Evolutionary conservation across 2,797 vertebrate genomes (phyloP).

Genomic region (Clarias laeviceps): DNA sequence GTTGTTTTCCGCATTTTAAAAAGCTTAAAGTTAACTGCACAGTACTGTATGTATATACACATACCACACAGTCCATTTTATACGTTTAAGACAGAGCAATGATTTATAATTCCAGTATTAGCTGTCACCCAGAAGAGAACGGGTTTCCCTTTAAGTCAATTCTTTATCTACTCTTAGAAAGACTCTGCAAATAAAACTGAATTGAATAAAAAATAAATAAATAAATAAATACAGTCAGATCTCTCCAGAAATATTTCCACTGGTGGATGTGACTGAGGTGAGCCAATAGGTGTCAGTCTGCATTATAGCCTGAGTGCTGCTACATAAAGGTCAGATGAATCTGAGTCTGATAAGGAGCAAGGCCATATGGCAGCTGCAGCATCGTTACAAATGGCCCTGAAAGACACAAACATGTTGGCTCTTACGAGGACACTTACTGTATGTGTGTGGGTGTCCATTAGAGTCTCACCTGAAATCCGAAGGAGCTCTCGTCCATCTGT

Average conservation of each 20-base stretch:
- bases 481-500: constrained; percentile 72
- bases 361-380: constrained; percentile 20
- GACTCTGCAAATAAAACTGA: neutral
- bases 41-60: neutral
- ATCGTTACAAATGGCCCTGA: constrained; percentile 16
- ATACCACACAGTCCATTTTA: neutral
- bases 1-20: no score
- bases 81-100: neutral
- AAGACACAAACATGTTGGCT: neutral
- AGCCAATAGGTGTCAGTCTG: constrained; percentile 77
- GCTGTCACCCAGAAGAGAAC: neutral
- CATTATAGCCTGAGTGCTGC: constrained; percentile 51
- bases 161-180: neutral
- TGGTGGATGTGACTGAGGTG: constrained; percentile 56
- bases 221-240: neutral
- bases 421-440: neutral
- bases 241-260: constrained; percentile 2
- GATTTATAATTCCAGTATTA: neutral
- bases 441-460: neutral
- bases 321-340: constrained; percentile 28
- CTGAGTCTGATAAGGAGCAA: constrained; percentile 48
- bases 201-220: neutral
- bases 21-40: no score
- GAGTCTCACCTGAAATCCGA: constrained; percentile 73
- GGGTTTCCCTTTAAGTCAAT: neutral